Evolutionary conservation across 2,888 invertebrate genomes (phyloP).

Genomic region (Adela reaumurella): DNA sequence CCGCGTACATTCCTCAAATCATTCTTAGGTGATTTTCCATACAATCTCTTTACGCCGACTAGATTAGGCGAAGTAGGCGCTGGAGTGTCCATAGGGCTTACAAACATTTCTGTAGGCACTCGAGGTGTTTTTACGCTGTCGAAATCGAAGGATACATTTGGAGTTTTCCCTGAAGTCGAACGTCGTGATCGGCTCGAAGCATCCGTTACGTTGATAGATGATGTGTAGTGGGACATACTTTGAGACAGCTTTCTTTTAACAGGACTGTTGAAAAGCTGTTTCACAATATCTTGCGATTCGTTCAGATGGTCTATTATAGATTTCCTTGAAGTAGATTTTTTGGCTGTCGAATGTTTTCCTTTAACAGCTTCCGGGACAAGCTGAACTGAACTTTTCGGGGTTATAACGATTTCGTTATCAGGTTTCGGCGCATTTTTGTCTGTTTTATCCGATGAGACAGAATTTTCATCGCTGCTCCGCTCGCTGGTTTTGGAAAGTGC

Average conservation of each 20-base stretch:
- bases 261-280: conserved; percentile 44
- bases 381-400: conserved; percentile 35
- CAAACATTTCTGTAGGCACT: conserved; percentile 21
- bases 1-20: conserved; percentile 25
- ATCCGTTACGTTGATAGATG: too few species aligned
- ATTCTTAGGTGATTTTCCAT: conserved; percentile 23
- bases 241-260: conserved; percentile 47
- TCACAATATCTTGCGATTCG: conserved; percentile 33
- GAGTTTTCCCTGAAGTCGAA: conserved; percentile 18
- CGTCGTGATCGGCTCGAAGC: conserved; percentile 23
- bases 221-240: conserved; percentile 45
- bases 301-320: conserved; percentile 41
- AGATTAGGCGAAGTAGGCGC: conserved; percentile 21
- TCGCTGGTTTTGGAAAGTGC: conserved; percentile 10
- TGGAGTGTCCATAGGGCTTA: conserved; percentile 31
- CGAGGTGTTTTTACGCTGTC: conserved; percentile 22
- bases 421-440: conserved; percentile 13
- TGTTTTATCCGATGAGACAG: conserved; percentile 16
- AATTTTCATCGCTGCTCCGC: conserved; percentile 17
- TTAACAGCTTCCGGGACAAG: conserved; percentile 35
- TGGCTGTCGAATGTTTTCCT: conserved; percentile 40
- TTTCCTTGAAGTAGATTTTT: conserved; percentile 44
- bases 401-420: conserved; percentile 22
- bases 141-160: conserved; percentile 20
- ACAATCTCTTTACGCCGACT: conserved; percentile 25